Evolutionary conservation across 2,797 vertebrate genomes (phyloP).

Genomic region (Anguilla obscura): DNA sequence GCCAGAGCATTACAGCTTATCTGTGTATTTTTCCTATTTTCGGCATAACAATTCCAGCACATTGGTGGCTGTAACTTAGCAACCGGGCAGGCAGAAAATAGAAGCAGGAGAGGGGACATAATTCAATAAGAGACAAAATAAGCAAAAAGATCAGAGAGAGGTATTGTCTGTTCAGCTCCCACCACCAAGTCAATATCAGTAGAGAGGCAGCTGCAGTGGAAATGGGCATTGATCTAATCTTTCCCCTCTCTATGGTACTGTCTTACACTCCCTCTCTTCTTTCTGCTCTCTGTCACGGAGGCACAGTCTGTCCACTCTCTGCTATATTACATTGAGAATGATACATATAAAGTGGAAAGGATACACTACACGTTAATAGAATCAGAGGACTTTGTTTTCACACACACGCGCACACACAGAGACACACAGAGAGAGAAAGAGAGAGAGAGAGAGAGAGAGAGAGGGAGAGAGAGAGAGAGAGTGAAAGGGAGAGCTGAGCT

Average conservation of each 20-base stretch:
- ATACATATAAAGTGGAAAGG: background rate
- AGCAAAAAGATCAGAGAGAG: constrained; percentile 58
- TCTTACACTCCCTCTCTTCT: background rate
- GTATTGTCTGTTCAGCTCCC: constrained; percentile 49
- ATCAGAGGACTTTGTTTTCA: background rate
- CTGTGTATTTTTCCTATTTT: constrained; percentile 64
- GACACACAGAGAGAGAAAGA: background rate
- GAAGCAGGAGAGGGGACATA: constrained; percentile 55
- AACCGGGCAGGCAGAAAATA: constrained; percentile 66
- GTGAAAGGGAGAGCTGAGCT: background rate
- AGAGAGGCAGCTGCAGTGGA: background rate
- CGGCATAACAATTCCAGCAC: constrained; percentile 61
- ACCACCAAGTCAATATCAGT: constrained; percentile 15
- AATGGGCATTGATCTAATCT: constrained; percentile 22
- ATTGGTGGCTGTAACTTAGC: constrained; percentile 75
- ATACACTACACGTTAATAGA: background rate
- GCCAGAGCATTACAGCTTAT: constrained; percentile 61
- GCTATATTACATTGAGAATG: background rate
- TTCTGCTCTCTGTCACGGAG: background rate
- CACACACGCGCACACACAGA: background rate
- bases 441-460: background rate
- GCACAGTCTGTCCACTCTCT: background rate
- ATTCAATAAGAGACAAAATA: constrained; percentile 66
- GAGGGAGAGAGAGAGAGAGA: background rate
- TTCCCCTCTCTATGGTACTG: background rate